Evolutionary conservation across 2,797 vertebrate species (phyloP).

Genomic region (Oryzias dopingdopingensis): DNA sequence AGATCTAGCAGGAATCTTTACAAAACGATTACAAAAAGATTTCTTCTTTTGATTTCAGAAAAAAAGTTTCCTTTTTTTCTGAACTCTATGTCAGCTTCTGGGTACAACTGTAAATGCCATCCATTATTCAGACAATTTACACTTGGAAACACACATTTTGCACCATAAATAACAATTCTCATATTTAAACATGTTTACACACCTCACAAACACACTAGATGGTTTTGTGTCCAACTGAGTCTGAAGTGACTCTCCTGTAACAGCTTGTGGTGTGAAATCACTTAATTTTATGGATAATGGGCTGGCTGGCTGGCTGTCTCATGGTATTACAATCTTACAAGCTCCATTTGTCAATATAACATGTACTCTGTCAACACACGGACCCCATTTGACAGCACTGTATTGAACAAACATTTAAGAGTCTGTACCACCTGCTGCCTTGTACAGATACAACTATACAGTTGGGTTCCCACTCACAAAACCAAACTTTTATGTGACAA

Average conservation of each 20-base stretch:
- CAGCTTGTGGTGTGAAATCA: too few relatives aligned
- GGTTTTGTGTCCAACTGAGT: conserved; percentile 3
- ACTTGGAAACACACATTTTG: too few relatives aligned
- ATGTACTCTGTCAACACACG: not conserved
- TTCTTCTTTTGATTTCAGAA: too few relatives aligned
- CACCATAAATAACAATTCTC: too few relatives aligned
- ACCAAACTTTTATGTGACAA: conserved; percentile 14
- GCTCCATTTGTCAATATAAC: not conserved
- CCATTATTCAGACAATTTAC: too few relatives aligned
- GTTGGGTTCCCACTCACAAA: not conserved
- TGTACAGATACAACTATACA: conserved; percentile 6
- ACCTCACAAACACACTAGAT: conserved; percentile 14
- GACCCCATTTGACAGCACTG: not conserved
- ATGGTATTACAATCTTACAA: not conserved
- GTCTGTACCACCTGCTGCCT: conserved; percentile 53
- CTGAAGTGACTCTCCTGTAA: conserved; percentile 8
- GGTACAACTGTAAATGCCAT: too few relatives aligned
- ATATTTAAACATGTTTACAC: not conserved
- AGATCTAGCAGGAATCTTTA: too few relatives aligned
- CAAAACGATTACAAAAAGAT: too few relatives aligned
- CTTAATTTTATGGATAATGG: conserved; percentile 1
- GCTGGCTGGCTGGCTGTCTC: not conserved
- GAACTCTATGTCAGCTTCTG: too few relatives aligned
- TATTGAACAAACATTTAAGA: conserved; percentile 2
- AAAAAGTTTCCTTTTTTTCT: too few relatives aligned